phyloP scores from a whole-genome alignment of 1,140 invertebrate species.

The Lucilia sericata region DNA sequence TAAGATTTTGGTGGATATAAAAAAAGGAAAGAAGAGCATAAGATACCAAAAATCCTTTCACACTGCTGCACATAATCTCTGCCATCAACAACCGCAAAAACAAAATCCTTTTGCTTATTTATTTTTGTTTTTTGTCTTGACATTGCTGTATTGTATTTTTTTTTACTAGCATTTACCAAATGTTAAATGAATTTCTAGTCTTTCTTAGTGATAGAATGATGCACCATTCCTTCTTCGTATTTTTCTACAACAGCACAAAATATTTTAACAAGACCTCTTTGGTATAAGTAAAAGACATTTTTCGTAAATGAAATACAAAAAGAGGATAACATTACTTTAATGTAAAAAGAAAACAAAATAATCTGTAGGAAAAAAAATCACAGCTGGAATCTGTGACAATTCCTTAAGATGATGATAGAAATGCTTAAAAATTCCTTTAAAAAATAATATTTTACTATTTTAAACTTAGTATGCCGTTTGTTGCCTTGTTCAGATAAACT shows the following conservation, averaged over 20 bases:
- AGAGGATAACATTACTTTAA: conserved; percentile 34
- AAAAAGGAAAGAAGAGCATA: neutral
- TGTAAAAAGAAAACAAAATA: neutral
- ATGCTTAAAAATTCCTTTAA: conserved; percentile 27
- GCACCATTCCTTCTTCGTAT: neutral
- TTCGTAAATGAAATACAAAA: neutral
- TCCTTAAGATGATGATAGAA: conserved; percentile 29
- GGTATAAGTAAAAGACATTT: neutral
- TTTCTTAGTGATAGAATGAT: neutral
- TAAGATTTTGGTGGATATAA: no score
- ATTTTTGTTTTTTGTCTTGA: conserved; percentile 16
- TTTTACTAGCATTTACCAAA: conserved; percentile 6
- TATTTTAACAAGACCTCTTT: conserved; percentile 27
- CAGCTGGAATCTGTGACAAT: conserved; percentile 47
- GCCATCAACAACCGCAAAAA: conserved; percentile 48
- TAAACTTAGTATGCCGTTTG: no score
- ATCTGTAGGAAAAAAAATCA: conserved; percentile 42
- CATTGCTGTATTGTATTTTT: neutral
- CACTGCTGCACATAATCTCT: conserved; percentile 46
- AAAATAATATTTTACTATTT: neutral
- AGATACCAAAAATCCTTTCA: conserved; percentile 33
- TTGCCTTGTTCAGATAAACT: no score
- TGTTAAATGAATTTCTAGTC: conserved; percentile 29
- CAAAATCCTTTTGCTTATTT: conserved; percentile 45
- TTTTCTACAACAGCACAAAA: neutral